Evolutionary conservation across 1,140 invertebrate genomes (phyloP), one percentile per base, ranked within the genome.

Genomic region (Carcinoscorpius rotundicauda): DNA sequence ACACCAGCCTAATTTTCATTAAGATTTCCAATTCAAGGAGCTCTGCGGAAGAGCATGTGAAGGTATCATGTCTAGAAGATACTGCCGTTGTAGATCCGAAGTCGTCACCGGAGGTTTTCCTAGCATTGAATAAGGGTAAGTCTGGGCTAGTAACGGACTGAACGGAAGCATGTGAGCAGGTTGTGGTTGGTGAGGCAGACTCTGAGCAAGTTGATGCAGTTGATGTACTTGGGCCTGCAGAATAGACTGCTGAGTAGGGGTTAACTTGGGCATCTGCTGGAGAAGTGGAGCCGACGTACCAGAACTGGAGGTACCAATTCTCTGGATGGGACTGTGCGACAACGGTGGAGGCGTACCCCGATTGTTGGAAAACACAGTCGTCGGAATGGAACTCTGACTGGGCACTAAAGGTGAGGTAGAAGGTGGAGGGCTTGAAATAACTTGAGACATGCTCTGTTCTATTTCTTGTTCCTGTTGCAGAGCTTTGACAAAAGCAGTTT

Each of bases 391-490:
- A 11, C 64, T 64, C 55, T 65, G 61, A 65, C 57, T 60, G 6
- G 68, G 70, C 5, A 61, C 64, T n/a, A 61, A 66, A n/a, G 69
- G 62, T 50, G 66, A 58, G 52, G 66, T 29, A 29, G 29, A 57
- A 48, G 65, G 68, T 59, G 68, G 72, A 68, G 71, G 71, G 48
- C 52, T 69, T 60, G 69, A 52, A 62, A 60, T 67, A 64, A 53
- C 82, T 74, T 87, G 84, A 4, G 88, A 87, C 72, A 97, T 80
- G 68, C 93, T 86, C 75, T 93, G 89, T 76, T 98, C 96, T 70
- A 98, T 96, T 81, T 98, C 95, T 79, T 98, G 93, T 77, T 98
- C 95, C 77, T 98, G 93, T 76, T 98, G 93, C 29, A 97, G 78
- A 50, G 96, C 95, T 79, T 98, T 97, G 0, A 96, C 91, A 77